Evolutionary conservation across 2,797 vertebrate genomes (phyloP).

Genomic region (Podargus strigoides): DNA sequence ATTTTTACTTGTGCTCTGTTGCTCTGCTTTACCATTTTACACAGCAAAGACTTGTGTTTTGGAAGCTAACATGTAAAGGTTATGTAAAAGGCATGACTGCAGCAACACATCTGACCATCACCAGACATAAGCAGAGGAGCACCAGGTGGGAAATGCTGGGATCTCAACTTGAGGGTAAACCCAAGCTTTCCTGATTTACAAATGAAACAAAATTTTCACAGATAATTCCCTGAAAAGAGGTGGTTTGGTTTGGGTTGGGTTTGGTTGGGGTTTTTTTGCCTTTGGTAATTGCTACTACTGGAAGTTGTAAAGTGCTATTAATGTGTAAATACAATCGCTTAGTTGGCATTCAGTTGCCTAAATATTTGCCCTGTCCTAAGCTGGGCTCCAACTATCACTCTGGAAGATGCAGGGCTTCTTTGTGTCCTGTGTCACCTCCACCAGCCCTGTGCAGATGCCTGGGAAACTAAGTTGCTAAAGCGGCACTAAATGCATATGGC

Average conservation of each 20-base stretch:
- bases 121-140: not conserved
- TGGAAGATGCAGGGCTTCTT: not conserved
- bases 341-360: not conserved
- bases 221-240: not conserved
- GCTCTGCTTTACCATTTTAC: not conserved
- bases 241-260: too few relatives aligned
- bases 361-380: not conserved
- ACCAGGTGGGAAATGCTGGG: not conserved
- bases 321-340: not conserved
- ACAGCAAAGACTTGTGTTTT: not conserved
- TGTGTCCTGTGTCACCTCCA: not conserved
- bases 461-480: not conserved
- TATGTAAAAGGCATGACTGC: not conserved
- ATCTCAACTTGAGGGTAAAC: not conserved
- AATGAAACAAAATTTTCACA: not conserved
- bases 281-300: not conserved
- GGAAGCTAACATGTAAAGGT: not conserved
- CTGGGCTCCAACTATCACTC: not conserved
- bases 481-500: rapidly evolving
- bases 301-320: not conserved
- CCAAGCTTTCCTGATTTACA: not conserved
- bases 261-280: not conserved
- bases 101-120: not conserved
- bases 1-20: not conserved
- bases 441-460: not conserved